Evolutionary conservation across 2,797 vertebrate species (phyloP), one percentile per base, ranked within the genome.

Genomic region (Oophaga sylvatica): DNA sequence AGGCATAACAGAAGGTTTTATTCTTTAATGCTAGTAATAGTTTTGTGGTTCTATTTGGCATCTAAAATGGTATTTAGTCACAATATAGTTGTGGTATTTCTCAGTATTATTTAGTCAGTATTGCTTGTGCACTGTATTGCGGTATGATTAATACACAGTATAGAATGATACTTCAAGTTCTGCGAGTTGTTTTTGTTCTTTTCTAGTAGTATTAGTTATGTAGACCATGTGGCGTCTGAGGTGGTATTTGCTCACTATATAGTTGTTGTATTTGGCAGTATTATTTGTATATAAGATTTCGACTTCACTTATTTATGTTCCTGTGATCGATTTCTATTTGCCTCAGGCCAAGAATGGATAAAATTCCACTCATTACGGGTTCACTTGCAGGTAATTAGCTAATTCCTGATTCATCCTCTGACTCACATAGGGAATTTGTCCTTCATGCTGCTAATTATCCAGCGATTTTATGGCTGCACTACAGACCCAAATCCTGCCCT

Each of bases 311-410:
- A 0, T 53, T 53, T 70, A 35, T 71, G 45, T 29, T 48, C 63
- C 45, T 22, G 13, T 31, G 56, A 79, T 29, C 15, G 59, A 59
- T 63, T 3, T 31, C 62, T n/a, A 45, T 80, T 19, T 22, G 7
- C 29, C 22, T 22, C n/a, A 62, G 16, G 63, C 60, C 41, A 56
- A 1, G 3, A 19, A 63, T 35, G 22, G 35, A 31, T 77, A 20
- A 16, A 16, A 59, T 16, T 65, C 19, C 26, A 31, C 48, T 67
- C 41, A 59, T 79, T 67, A 85, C 45, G 11, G 8, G n/a, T 62
- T n/a, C 11, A 22, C 20, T 45, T 45, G 84, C 68, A 80, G 77
- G 45, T 56, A 85, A 85, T 86, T 86, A 80, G 62, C 53, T 57
- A 26, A 53, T 45, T 68, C 22, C 53, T 62, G 6, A 71, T 57